Evolutionary conservation across 2,888 invertebrate genomes (phyloP), one percentile per base, ranked within the genome.

Genomic region (Cryptophagus acutangulus): DNA sequence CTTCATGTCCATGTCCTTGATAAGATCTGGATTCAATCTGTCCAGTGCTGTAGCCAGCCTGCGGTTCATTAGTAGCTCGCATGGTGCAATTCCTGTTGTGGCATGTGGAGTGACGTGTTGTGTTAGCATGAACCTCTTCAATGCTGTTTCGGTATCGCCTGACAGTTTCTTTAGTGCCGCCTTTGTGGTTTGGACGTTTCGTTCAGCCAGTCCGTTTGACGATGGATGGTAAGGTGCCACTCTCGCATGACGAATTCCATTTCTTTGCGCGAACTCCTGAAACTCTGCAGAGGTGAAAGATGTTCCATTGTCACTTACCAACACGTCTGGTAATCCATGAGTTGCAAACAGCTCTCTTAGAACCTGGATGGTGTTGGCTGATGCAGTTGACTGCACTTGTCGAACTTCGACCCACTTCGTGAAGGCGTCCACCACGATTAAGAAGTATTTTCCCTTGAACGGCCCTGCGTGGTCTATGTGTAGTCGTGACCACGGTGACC

Each of bases 201-300:
- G 18, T 29, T 44, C 40, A 9, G 40, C 44, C 18, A 33, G 33
- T 6, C 44, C 44, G 14, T 44, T 44, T n/a, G 36, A 35, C 9
- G 36, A 24, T 8, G 37, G 33, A 26, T 40, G 33, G 16, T 37
- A 41, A 9, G 37, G 40, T 0, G 37, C 38, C 17, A 36, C 26
- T 3, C 34, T 14, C n/a, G 35, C 28, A 5, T 26, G 43, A 9
- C 41, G 30, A 17, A 51, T 49, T 9, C 30, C 36, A 26, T 43
- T 43, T n/a, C 10, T 24, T n/a, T 38, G 15, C 3, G 36, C n/a
- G 38, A 46, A 36, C 6, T 15, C 17, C 26, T 49, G 16, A 24
- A 52, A 49, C 28, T 49, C 41, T 1, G 13, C 18, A 10, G 47
- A 49, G 6, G 43, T 42, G 36, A 55, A 52, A 36, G 43, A 38